These are phyloP conservation scores for Xenopus petersii DNA, from an alignment of 2,797 vertebrate genomes.

Conservation along the genomic window DNA sequence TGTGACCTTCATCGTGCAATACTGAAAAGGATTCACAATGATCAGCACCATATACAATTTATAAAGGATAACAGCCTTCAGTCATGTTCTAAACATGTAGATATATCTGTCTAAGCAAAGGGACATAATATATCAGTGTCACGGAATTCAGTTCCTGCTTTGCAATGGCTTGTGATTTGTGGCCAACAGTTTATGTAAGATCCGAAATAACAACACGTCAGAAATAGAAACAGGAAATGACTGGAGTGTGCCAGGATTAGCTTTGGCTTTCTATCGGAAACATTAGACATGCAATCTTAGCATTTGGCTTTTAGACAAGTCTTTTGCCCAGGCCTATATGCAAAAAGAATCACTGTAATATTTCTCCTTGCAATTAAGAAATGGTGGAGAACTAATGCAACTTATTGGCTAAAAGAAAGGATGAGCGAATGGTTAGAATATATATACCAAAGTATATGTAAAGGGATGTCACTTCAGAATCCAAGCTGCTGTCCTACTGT, in stretches of 20 bases:
- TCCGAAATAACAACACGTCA: conserved; percentile 15
- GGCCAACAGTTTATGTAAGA: conserved; percentile 7
- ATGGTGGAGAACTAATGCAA: too few species aligned
- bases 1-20: not conserved
- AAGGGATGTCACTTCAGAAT: too few species aligned
- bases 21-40: too few species aligned
- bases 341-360: not conserved
- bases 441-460: too few species aligned
- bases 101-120: too few species aligned
- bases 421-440: too few species aligned
- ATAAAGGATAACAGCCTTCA: too few species aligned
- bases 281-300: conserved; percentile 9
- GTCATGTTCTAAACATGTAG: too few species aligned
- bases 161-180: conserved; percentile 13
- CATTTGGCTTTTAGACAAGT: conserved; percentile 21
- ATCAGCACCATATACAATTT: too few species aligned
- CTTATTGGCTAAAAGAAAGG: too few species aligned
- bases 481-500: too few species aligned
- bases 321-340: not conserved
- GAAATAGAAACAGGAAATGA: conserved; percentile 31
- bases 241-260: conserved; percentile 30
- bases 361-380: too few species aligned
- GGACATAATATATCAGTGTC: not conserved
- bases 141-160: conserved; percentile 17
- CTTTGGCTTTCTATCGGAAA: conserved; percentile 19